Conservation (phyloP, 2,797 vertebrate genomes). For the Pseudochirops cupreus region DNA sequence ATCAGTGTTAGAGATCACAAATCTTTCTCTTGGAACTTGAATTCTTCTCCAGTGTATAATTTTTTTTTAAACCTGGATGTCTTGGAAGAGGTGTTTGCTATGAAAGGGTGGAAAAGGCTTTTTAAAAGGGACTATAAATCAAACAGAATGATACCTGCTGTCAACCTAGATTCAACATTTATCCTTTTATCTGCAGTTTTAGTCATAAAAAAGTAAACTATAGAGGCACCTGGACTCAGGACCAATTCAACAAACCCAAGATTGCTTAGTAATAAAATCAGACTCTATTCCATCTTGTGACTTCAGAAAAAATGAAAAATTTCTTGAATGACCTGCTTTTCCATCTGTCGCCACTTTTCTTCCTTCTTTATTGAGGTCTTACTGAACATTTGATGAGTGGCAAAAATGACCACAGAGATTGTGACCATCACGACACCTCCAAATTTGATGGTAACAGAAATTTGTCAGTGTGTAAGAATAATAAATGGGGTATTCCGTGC, state of each 20-base stretch:
- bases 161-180: constrained; percentile 44
- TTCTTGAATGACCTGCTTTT: constrained; percentile 23
- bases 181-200: constrained; percentile 50
- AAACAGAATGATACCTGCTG: constrained; percentile 60
- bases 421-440: background rate
- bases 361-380: background rate
- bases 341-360: background rate
- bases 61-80: constrained; percentile 21
- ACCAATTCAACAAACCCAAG: constrained; percentile 23
- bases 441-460: background rate
- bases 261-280: constrained; percentile 33
- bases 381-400: background rate
- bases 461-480: background rate
- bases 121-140: constrained; percentile 64
- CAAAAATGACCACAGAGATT: background rate
- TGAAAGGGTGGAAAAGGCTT: constrained; percentile 62
- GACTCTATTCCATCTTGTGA: constrained; percentile 21
- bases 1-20: constrained; percentile 9
- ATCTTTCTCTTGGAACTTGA: constrained; percentile 39
- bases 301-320: constrained; percentile 33
- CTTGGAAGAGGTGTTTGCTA: constrained; percentile 58
- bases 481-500: background rate
- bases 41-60: constrained; percentile 4
- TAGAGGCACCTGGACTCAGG: constrained; percentile 34
- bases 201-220: constrained; percentile 6